Evolutionary conservation across 2,888 invertebrate species (phyloP).

Genomic region (Ectropis crepuscularia): DNA sequence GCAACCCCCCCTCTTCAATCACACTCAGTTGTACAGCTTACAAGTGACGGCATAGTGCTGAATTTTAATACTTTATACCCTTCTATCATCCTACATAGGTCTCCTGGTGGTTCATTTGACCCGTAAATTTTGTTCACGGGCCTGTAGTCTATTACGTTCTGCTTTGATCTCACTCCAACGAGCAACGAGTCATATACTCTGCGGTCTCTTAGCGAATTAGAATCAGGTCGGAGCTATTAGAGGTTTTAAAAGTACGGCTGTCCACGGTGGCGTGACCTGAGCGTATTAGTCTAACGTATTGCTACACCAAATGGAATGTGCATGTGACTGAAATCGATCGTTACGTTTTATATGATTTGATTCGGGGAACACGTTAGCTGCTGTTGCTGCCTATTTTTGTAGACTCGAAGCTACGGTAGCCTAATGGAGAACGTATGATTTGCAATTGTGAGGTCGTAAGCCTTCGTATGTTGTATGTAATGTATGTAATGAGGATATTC

Average conservation of each 20-base stretch:
- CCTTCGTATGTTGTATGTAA: too few relatives aligned
- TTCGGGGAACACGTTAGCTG: conserved; percentile 7
- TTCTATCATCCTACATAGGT: too few relatives aligned
- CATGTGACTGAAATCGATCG: conserved; percentile 17
- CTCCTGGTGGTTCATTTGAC: too few relatives aligned
- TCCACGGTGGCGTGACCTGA: conserved; percentile 9
- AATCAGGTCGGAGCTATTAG: conserved; percentile 3
- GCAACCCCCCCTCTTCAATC: too few relatives aligned
- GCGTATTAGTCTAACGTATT: conserved; percentile 11
- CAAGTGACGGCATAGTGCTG: too few relatives aligned
- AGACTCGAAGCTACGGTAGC: neutral
- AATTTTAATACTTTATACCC: too few relatives aligned
- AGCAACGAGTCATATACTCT: too few relatives aligned
- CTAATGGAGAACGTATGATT: neutral
- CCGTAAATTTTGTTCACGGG: too few relatives aligned
- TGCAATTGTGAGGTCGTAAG: too few relatives aligned
- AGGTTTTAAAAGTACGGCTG: conserved; percentile 3
- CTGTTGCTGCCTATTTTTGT: conserved; percentile 1
- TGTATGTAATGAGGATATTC: too few relatives aligned
- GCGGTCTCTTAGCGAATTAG: neutral
- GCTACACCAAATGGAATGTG: conserved; percentile 15
- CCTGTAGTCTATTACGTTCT: neutral
- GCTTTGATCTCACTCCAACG: too few relatives aligned
- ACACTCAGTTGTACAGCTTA: too few relatives aligned
- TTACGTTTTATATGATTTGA: conserved; percentile 13